A percentile compares a stretch with the other conserved stretches of the same genome.
Conservation (phyloP, 2,888 invertebrate species). For the Himalopsyche kuldschensis region DNA sequence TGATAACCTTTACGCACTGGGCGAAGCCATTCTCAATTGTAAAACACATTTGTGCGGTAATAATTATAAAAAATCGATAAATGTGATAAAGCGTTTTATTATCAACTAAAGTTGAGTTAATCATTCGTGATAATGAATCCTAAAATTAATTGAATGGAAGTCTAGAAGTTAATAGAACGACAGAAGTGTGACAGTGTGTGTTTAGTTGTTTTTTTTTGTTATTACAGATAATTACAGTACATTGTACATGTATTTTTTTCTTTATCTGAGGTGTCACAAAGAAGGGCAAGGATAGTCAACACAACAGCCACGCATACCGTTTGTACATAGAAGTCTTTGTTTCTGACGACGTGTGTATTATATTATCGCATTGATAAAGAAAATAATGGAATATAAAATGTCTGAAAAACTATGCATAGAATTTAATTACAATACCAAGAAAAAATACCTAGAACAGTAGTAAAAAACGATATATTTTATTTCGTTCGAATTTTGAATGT, state of each 20-base stretch:
- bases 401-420: neutral
- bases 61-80: too few relatives aligned
- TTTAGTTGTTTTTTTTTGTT: neutral
- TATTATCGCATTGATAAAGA: neutral
- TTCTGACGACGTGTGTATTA: neutral
- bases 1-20: too few relatives aligned
- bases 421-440: neutral
- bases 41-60: too few relatives aligned
- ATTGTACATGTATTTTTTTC: neutral
- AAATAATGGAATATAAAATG: neutral
- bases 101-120: too few relatives aligned
- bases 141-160: too few relatives aligned
- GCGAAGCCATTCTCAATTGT: too few relatives aligned
- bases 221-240: neutral
- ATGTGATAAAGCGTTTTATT: too few relatives aligned
- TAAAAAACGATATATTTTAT: neutral
- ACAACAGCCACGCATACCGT: neutral
- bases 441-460: neutral
- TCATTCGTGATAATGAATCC: too few relatives aligned
- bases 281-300: neutral
- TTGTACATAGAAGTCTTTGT: neutral
- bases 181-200: too few relatives aligned
- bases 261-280: neutral
- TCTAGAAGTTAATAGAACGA: too few relatives aligned
- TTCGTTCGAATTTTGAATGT: too few relatives aligned